Conservation (phyloP, 2,888 invertebrate species). For the Dicycla oo region DNA sequence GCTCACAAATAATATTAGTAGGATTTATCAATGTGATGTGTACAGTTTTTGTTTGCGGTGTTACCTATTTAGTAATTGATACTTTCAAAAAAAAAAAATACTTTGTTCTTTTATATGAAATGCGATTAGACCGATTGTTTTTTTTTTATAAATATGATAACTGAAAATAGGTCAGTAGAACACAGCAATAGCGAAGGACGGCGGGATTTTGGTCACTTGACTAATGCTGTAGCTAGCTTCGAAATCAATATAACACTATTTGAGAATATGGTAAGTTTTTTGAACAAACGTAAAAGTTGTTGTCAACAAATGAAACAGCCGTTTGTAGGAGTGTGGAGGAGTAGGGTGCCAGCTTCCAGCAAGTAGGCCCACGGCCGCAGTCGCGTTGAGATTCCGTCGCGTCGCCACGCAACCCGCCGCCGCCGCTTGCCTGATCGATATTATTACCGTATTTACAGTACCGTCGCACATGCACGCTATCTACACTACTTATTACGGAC, state of each 20-base stretch:
- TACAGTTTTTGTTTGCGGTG: neutral
- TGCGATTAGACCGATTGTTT: neutral
- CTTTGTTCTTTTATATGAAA: neutral
- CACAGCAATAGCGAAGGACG: conserved; percentile 39
- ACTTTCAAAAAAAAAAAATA: neutral
- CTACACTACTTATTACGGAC: conserved; percentile 71
- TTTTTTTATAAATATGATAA: neutral
- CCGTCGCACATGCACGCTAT: conserved; percentile 71
- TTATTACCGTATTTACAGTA: conserved; percentile 74
- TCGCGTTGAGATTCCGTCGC: conserved; percentile 82
- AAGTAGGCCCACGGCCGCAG: conserved; percentile 79
- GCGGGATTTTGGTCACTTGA: conserved; percentile 40
- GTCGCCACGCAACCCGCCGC: conserved; percentile 78
- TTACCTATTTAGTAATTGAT: neutral
- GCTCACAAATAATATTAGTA: no score
- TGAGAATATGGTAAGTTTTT: conserved; percentile 22
- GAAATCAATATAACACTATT: conserved; percentile 26
- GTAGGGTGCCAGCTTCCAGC: conserved; percentile 71
- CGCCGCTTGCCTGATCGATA: conserved; percentile 77
- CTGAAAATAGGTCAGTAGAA: conserved; percentile 77
- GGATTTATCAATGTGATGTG: neutral
- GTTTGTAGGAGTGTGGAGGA: conserved; percentile 35
- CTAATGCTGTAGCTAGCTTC: conserved; percentile 9
- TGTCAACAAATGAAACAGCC: conserved; percentile 50
- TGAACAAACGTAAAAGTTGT: conserved; percentile 46